Percentiles rank a stretch among this genome's conserved stretches.
Evolutionary conservation across 2,797 vertebrate species (phyloP).

Genomic region (Characodon lateralis): DNA sequence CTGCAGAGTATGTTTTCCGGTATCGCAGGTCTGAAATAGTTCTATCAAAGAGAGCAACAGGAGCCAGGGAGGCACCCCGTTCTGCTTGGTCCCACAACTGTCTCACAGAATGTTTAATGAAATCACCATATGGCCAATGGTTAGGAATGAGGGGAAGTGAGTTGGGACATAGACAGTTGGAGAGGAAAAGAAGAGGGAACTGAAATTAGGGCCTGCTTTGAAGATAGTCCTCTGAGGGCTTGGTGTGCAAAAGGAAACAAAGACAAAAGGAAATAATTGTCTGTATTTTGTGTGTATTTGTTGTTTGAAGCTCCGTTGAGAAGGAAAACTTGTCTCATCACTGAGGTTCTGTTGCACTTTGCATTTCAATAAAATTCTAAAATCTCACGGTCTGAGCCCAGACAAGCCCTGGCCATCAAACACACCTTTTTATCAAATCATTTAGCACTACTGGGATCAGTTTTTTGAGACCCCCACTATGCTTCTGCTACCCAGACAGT

Average conservation of each 20-base stretch:
- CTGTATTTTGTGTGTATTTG: constrained; percentile 45
- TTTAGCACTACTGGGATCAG: constrained; percentile 59
- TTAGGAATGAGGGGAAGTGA: constrained; percentile 33
- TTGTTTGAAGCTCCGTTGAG: constrained; percentile 51
- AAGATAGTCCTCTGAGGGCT: constrained; percentile 33
- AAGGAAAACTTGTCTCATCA: constrained; percentile 46
- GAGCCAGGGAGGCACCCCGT: constrained; percentile 60
- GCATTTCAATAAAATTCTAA: constrained; percentile 37
- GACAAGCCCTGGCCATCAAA: constrained; percentile 31
- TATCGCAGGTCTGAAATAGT: constrained; percentile 62
- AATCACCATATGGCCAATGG: constrained; percentile 50
- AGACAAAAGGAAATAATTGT: constrained; percentile 29
- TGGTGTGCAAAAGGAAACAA: constrained; percentile 38
- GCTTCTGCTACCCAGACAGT: constrained; percentile 45
- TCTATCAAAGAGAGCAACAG: constrained; percentile 46
- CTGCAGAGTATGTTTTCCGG: constrained; percentile 43
- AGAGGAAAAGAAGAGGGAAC: constrained; percentile 39
- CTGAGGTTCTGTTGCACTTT: constrained; percentile 43
- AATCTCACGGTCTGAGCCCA: constrained; percentile 25
- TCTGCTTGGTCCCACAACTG: constrained; percentile 24
- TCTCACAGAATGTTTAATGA: constrained; percentile 40
- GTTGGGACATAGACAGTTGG: constrained; percentile 25
- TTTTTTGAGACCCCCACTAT: constrained; percentile 60
- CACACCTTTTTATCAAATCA: constrained; percentile 49
- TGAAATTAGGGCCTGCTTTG: constrained; percentile 34